Base-by-base conservation (phyloP, 2,113 vertebrate species). In the Gnathonemus echidnorhynchus region DNA sequence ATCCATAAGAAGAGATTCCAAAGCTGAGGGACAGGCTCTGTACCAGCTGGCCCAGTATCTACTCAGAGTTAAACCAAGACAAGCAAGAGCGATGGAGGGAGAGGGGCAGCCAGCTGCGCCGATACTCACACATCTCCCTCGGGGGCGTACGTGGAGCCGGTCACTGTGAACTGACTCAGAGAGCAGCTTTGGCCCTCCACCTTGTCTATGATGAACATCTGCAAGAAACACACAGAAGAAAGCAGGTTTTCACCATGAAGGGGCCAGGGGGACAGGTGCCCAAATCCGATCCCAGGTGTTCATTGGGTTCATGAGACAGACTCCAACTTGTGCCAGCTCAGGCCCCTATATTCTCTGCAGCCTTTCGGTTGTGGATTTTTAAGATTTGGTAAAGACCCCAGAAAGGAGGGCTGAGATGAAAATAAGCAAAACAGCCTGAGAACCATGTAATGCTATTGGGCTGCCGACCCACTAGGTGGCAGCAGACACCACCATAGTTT, bases 181-280 rank as follows among this genome's bases (percentile, higher is more conserved):
- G 96, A 96, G 92, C 98, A 99, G 91, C 93, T 95, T 83, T 98
- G 97, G 27, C 96, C 96, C 93, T 97, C 96, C 31, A 97, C 94
- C 92, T 93, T 95, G 94, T 99, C 97, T 89, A 99, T 90, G 92
- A 99, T 95, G 94, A 99, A 98, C 97, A 99, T 98, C 98, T 99
- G 93, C 70, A 94, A 93, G 89, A 46, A 89, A 80, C n/a, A 88
- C 10, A 87, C 1, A 35, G 21, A 52, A 66, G 58, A 10, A 13
- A 49, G 46, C 46, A 52, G n/a, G 9, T 39, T 70, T 3, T 39
- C 8, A 11, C 7, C 31, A 88, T 19, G 42, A 4, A 45, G 15
- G 5, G 24, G 15, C 15, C 1, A 24, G 58, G n/a, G 24, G 58
- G 56, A n/a, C 5, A 24, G 21, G 7, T 8, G 1, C 21, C 7